phyloP scores from a whole-genome alignment of 2,113 vertebrate genomes.

The Chroicocephalus ridibundus region DNA sequence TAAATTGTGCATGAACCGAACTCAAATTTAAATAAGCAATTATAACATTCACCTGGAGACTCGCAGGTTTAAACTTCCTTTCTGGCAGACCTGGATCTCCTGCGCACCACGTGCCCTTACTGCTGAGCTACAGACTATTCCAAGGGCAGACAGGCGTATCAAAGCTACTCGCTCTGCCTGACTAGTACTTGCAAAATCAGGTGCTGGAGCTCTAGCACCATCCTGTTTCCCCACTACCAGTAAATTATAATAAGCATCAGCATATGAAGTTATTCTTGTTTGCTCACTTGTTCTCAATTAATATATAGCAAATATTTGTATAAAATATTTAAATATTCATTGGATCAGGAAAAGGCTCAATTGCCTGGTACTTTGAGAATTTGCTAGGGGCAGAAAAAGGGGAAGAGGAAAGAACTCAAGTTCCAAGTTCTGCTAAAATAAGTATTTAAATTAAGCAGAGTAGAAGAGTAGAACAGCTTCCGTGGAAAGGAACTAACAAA shows the following conservation, averaged over 20 bases:
- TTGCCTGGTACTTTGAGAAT: neutral
- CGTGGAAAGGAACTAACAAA: neutral
- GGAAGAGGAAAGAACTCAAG: neutral
- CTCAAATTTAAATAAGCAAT: neutral
- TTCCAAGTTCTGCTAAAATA: neutral
- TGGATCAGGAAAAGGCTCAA: constrained; percentile 6
- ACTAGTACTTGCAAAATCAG: neutral
- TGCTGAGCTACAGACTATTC: neutral
- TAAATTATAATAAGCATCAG: neutral
- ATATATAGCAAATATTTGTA: constrained; percentile 36
- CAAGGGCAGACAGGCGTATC: neutral
- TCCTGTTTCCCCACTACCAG: neutral
- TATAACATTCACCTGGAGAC: neutral
- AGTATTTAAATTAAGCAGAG: neutral
- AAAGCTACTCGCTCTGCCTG: neutral
- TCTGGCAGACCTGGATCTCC: neutral
- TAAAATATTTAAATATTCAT: constrained; percentile 50
- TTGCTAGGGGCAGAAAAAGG: neutral
- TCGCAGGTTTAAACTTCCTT: neutral
- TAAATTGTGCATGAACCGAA: neutral
- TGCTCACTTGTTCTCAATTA: constrained; percentile 46
- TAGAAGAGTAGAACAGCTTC: neutral
- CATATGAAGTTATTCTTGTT: constrained; percentile 34
- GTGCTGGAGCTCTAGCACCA: neutral
- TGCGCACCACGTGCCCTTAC: neutral